Percentiles rank a stretch among this genome's conserved stretches.
phyloP scores from a whole-genome alignment of 2,113 vertebrate species.

The Patagioenas fasciata region DNA sequence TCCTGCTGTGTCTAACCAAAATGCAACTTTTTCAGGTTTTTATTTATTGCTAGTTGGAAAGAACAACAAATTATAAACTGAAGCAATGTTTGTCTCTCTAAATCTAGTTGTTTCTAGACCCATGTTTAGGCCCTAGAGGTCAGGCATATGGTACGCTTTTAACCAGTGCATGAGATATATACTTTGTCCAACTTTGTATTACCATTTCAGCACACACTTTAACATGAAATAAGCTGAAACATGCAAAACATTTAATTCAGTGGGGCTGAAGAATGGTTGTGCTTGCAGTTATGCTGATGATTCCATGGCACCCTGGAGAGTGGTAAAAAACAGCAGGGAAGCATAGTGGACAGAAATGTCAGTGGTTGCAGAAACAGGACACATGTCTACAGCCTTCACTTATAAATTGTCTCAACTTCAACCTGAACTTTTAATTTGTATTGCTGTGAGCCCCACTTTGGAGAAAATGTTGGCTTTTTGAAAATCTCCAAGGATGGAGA shows the following conservation, averaged over 20 bases:
- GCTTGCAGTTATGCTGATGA: background rate
- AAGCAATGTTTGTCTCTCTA: background rate
- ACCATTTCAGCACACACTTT: background rate
- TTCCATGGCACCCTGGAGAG: background rate
- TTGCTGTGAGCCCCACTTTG: fast-evolving
- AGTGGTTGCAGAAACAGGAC: background rate
- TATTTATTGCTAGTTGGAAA: background rate
- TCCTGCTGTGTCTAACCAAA: background rate
- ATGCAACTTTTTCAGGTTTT: fast-evolving
- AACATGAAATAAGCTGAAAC: background rate
- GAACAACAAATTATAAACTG: background rate
- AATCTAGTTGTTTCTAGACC: background rate
- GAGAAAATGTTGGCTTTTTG: background rate
- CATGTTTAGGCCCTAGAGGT: background rate
- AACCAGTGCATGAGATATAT: background rate
- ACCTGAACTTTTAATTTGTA: background rate
- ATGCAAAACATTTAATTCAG: background rate
- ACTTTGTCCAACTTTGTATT: background rate
- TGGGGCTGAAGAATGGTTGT: background rate
- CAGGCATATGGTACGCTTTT: background rate
- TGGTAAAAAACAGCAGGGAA: background rate
- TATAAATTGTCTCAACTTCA: background rate
- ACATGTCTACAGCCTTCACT: background rate
- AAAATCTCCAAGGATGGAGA: background rate
- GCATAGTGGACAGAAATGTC: background rate